Evolutionary conservation across 2,113 vertebrate species (phyloP), one percentile per base, ranked within the genome.

Genomic region (Mastomys natalensis): DNA sequence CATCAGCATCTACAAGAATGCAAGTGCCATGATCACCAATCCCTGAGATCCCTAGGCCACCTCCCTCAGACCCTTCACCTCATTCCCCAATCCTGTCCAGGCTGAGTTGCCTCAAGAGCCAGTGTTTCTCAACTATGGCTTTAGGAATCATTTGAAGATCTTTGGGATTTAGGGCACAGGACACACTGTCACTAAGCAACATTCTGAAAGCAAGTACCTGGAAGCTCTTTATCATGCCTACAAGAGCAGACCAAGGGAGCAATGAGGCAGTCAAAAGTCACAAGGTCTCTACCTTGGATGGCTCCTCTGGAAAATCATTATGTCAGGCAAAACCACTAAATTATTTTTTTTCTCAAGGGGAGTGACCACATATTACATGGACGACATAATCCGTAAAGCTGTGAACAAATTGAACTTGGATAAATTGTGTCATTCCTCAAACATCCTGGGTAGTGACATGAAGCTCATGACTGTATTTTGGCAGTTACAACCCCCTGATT

Each of bases 381-480:
- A 84, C 72, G 8, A 60, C 40, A 21, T 13, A 48, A 77, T 60
- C n/a, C 62, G 70, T 70, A 68, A 95, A 87, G 3, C 45, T 43
- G 34, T 19, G 21, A 85, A 22, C 43, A 90, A 90, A 90, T 48
- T 58, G 34, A 77, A 87, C 51, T 90, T 76, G 68, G 29, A 45
- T 37, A 87, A 68, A 51, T 72, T 5, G 15, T 68, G 86, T 15
- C 11, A 64, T 84, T 95, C 43, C 76, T 58, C 80, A 77, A 87
- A 87, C 51, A 60, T 37, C 13, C 31, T 60, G 3, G 15, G 17
- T 8, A 34, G 74, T 48, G 87, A 82, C 7, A 66, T 10, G 34
- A 80, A 53, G 48, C 5, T n/a, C 16, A 34, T 26, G 37, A 11
- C 40, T 96, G n/a, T 86, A 45, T 77, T 92, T 94, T 51, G 76